Base-by-base conservation (phyloP, 2,797 vertebrate species). In the Rhynchotus rufescens region DNA sequence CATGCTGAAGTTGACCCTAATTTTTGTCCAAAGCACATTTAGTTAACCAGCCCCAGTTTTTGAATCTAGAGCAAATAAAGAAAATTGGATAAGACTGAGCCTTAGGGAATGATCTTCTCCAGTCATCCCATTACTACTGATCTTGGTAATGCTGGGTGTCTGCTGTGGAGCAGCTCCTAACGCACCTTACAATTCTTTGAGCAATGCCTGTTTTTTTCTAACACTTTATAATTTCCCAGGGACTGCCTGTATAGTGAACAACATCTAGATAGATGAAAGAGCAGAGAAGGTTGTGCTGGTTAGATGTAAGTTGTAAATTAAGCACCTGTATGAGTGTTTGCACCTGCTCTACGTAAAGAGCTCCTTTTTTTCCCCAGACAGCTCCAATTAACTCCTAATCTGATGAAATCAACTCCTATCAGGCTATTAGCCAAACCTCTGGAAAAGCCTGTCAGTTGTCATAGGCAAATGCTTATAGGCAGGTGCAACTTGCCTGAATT, bases 401-500 rank as follows among this genome's bases (percentile, higher is more conserved):
- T 15, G 22, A 26, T 80, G 73, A 85, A 92, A 67, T 23, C 32
- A 72, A 2, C 49, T 51, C 22, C 17, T 1, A 40, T n/a, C 38
- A 89, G 45, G 19, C 19, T 22, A 8, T 19, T 23, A 57, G 32
- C 7, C 19, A 88, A 65, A 44, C 6, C 23, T 62, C 51, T 71
- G 0, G 5, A 36, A 67, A 13, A 25, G 40, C 49, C 42, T 54
- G 32, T 3, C 15, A 65, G 22, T 61, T 30, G 47, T 9, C 12
- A 87, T 10, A 69, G 12, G 15, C 40, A 49, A 23, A 23, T 40
- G 15, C 71, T 71, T 26, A 45, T 10, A 20, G 15, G n/a, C 32
- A 79, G 34, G 1, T 15, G 7, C 4, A 10, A 51, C 34, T 0
- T 0, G 45, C 15, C n/a, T 66, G 59, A 9, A 9, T 42, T 15